A percentile compares a stretch with the other conserved stretches of the same genome.
These are phyloP conservation scores for Tolmerus cingulatus DNA, from an alignment of 2,888 invertebrate species.

Conservation along the genomic window DNA sequence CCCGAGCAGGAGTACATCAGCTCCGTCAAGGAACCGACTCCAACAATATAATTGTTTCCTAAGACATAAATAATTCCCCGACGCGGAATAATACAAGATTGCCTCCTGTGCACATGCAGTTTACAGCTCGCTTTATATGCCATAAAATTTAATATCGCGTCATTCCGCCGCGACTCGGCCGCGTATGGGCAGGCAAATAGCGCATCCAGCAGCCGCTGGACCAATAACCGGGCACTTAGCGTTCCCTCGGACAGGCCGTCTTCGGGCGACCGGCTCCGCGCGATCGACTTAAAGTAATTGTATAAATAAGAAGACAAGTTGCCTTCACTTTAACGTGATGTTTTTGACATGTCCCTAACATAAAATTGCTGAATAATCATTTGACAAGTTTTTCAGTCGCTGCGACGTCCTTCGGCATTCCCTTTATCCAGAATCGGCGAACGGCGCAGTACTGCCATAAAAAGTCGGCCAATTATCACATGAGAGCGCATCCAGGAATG, in stretches of 20 bases:
- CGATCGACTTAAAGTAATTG: slow-evolving; percentile 49
- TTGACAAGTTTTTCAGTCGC: slow-evolving; percentile 49
- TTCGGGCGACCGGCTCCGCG: neutral
- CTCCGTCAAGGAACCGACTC: slow-evolving; percentile 38
- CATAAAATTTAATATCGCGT: slow-evolving; percentile 48
- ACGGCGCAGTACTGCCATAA: slow-evolving; percentile 24
- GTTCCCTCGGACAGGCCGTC: neutral
- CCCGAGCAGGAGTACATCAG: neutral
- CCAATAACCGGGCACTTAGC: slow-evolving; percentile 21
- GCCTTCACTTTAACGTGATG: slow-evolving; percentile 54
- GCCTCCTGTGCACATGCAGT: slow-evolving; percentile 47
- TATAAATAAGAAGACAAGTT: slow-evolving; percentile 54
- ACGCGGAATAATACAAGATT: slow-evolving; percentile 43
- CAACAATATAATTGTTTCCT: slow-evolving; percentile 49
- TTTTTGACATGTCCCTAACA: slow-evolving; percentile 54
- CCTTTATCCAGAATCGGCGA: neutral
- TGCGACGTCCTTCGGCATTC: slow-evolving; percentile 22
- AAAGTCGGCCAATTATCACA: slow-evolving; percentile 35
- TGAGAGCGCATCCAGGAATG: slow-evolving; percentile 28
- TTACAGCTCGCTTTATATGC: slow-evolving; percentile 46
- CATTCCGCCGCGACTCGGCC: slow-evolving; percentile 39
- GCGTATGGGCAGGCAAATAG: neutral
- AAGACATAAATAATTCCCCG: slow-evolving; percentile 48
- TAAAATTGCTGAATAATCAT: slow-evolving; percentile 51
- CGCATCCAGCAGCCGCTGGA: neutral